Evolutionary conservation across 2,797 vertebrate species (phyloP).

Genomic region (Chrysocyon brachyurus): DNA sequence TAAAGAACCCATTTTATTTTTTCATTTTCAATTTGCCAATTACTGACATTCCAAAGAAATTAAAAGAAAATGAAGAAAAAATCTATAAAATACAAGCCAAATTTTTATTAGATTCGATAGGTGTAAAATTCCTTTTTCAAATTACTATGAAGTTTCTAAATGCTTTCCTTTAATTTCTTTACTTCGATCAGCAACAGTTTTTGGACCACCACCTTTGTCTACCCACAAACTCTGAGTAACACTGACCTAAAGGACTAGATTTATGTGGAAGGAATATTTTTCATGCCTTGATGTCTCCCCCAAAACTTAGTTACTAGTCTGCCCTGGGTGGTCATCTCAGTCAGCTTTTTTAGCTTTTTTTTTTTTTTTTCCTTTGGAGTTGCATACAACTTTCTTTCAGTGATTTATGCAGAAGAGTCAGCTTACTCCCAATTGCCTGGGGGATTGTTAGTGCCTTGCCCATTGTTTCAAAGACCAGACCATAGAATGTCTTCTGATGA

Average conservation of each 20-base stretch:
- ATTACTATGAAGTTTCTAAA: conserved; percentile 7
- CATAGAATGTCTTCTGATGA: neutral
- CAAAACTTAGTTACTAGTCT: neutral
- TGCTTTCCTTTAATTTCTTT: neutral
- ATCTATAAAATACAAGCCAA: neutral
- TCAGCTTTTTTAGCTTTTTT: neutral
- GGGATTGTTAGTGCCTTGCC: neutral
- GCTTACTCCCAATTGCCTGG: neutral
- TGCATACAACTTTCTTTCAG: neutral
- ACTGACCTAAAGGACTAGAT: neutral
- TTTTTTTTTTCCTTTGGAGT: neutral
- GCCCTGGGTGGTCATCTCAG: neutral
- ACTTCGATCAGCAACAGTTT: neutral
- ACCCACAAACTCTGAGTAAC: neutral
- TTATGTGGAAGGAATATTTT: neutral
- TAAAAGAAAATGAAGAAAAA: conserved; percentile 16
- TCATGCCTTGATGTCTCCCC: neutral
- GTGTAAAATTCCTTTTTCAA: conserved; percentile 24
- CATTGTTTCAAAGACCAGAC: neutral
- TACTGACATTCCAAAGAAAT: neutral
- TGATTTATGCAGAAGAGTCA: neutral
- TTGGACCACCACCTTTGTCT: neutral
- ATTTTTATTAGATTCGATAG: conserved; percentile 50
- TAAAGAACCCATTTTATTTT: conserved; percentile 29
- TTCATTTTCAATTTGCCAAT: conserved; percentile 33